These are phyloP conservation scores for Drosophila atripex DNA, from an alignment of 2,888 invertebrate species.

Conservation along the genomic window DNA sequence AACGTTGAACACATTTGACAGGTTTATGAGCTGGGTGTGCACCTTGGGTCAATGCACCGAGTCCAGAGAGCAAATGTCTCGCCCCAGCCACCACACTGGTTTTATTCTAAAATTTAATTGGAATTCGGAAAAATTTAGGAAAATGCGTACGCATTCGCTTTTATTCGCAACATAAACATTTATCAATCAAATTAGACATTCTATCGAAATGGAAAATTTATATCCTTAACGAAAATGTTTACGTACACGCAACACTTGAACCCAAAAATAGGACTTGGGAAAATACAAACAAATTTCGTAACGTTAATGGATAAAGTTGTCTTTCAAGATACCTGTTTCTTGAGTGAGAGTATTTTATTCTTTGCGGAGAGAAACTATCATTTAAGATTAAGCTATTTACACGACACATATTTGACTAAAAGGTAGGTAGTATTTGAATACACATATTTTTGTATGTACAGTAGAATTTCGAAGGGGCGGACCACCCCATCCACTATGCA, in stretches of 20 bases:
- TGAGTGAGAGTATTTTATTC: conserved; percentile 55
- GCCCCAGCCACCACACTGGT: conserved; percentile 5
- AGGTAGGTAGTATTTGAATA: conserved; percentile 44
- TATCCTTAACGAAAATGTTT: conserved; percentile 27
- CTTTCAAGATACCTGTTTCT: conserved; percentile 40
- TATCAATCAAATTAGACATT: conserved; percentile 4
- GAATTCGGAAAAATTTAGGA: background rate
- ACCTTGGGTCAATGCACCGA: conserved; percentile 3
- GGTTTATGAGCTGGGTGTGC: conserved; percentile 21
- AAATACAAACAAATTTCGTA: conserved; percentile 23
- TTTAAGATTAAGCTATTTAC: conserved; percentile 62
- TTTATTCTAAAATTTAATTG: conserved; percentile 1
- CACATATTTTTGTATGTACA: conserved; percentile 39
- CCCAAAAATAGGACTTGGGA: conserved; percentile 29
- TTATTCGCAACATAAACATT: conserved; percentile 1
- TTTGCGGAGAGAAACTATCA: conserved; percentile 45
- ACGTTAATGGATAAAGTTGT: conserved; percentile 36
- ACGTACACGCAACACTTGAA: conserved; percentile 13
- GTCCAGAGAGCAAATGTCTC: background rate
- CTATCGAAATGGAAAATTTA: conserved; percentile 11
- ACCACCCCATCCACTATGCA: conserved; percentile 14
- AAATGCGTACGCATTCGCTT: background rate
- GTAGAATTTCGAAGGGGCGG: conserved; percentile 15
- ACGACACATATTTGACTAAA: conserved; percentile 44
- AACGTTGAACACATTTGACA: conserved; percentile 21